Evolutionary conservation across 37 sponge, comb jelly and placozoan genomes (phyloP).

Genomic region (Aphrocallistes beatrix): DNA sequence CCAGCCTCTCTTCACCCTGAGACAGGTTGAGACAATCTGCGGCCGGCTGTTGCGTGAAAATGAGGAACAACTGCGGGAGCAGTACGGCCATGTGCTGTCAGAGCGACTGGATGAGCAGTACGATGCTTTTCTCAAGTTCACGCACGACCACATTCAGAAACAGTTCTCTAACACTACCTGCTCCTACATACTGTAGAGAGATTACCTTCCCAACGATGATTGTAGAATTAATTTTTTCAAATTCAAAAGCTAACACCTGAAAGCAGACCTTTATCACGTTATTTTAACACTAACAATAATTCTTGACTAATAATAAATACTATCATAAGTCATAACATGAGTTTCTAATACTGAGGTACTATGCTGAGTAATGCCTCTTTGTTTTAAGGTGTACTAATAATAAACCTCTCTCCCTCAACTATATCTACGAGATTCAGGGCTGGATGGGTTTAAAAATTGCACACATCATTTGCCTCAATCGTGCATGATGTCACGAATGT

Average conservation of each 20-base stretch:
- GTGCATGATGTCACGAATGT: no score
- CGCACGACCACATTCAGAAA: conserved; percentile 74
- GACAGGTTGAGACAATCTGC: conserved; percentile 67
- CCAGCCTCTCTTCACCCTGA: conserved; percentile 83
- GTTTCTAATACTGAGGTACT: no score
- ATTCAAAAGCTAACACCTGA: background rate
- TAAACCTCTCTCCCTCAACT: no score
- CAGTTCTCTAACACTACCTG: conserved; percentile 52
- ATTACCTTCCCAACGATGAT: background rate
- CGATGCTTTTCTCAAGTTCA: conserved; percentile 88
- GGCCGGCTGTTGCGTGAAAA: conserved; percentile 69
- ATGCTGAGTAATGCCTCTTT: no score
- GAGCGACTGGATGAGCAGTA: conserved; percentile 81
- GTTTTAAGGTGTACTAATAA: no score
- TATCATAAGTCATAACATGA: background rate
- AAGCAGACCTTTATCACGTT: conserved; percentile 20
- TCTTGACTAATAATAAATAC: no score
- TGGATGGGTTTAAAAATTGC: no score
- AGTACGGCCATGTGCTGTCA: conserved; percentile 59
- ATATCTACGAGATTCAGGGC: no score
- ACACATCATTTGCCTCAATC: no score
- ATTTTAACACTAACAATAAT: conserved; percentile 17
- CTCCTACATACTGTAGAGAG: conserved; percentile 6
- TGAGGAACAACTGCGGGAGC: conserved; percentile 61
- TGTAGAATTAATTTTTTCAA: background rate